Percentiles rank a stretch among this genome's conserved stretches.
Evolutionary conservation across 2,888 invertebrate species (phyloP).

Genomic region (Drosophila mimetica): DNA sequence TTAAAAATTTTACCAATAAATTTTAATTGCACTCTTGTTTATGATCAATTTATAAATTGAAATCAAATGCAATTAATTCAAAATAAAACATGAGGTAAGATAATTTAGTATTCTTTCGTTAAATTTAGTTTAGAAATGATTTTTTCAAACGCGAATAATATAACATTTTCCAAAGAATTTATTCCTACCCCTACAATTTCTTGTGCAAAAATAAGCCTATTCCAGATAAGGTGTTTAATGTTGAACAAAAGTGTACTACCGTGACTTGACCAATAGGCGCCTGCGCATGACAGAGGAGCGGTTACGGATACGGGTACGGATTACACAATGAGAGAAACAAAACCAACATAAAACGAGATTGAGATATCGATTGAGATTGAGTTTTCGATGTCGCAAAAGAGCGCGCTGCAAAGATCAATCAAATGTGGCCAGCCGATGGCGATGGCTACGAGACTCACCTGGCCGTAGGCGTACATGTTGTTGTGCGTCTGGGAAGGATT

Average conservation of each 20-base stretch:
- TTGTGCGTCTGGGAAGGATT: conserved; percentile 99
- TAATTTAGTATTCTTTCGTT: too few relatives aligned
- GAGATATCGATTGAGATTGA: conserved; percentile 4
- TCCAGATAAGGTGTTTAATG: conserved; percentile 15
- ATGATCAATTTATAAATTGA: too few relatives aligned
- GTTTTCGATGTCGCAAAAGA: conserved; percentile 9
- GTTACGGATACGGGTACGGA: conserved; percentile 34
- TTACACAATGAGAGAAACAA: conserved; percentile 57
- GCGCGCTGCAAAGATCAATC: conserved; percentile 34
- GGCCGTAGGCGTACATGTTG: conserved; percentile 98
- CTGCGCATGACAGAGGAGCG: conserved; percentile 63
- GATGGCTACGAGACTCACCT: conserved; percentile 83
- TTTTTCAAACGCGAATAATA: too few relatives aligned
- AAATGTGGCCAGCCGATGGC: conserved; percentile 7
- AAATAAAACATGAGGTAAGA: too few relatives aligned
- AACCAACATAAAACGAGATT: conserved; percentile 46
- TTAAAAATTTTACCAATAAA: too few relatives aligned
- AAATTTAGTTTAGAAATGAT: too few relatives aligned
- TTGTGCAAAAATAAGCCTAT: conserved; percentile 3
- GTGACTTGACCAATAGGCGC: conserved; percentile 83
- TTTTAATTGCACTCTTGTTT: too few relatives aligned
- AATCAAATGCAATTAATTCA: too few relatives aligned
- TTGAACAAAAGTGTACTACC: conserved; percentile 81
- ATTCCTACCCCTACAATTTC: not conserved
- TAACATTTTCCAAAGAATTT: not conserved